Conservation (phyloP, 1,140 invertebrate species). For the Conus betulinus region DNA sequence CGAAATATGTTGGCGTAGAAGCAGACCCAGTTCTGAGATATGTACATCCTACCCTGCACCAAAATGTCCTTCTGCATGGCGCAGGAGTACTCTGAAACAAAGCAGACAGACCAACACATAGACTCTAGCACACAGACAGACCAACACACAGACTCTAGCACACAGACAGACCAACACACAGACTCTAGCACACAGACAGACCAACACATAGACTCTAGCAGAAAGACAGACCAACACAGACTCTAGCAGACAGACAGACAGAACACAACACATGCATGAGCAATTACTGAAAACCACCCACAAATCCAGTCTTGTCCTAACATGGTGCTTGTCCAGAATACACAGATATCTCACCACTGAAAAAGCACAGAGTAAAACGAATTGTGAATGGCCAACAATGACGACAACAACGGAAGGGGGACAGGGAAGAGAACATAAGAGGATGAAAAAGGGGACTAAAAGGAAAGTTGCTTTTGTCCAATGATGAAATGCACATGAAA, state of each 20-base stretch:
- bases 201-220: not conserved
- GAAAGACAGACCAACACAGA: not conserved
- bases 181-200: not conserved
- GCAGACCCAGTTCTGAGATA: constrained; percentile 94
- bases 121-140: not conserved
- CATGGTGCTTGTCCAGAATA: no score
- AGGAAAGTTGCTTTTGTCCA: no score
- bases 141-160: not conserved
- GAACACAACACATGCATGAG: not conserved
- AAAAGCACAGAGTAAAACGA: no score
- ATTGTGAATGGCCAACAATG: no score
- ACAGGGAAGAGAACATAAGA: no score
- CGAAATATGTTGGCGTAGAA: constrained; percentile 97
- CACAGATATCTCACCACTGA: no score
- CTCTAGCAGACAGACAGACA: no score
- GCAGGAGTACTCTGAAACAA: constrained; percentile 91
- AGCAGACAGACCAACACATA: not conserved
- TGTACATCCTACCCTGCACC: constrained; percentile 93
- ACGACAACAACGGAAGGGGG: no score
- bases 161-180: not conserved
- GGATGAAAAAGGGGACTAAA: no score
- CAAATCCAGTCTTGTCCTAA: no score
- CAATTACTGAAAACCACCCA: not conserved
- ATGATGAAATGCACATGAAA: no score
- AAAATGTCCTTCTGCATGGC: constrained; percentile 96